These are phyloP conservation scores for Elysia chlorotica DNA, from an alignment of 1,140 invertebrate species.

Conservation along the genomic window DNA sequence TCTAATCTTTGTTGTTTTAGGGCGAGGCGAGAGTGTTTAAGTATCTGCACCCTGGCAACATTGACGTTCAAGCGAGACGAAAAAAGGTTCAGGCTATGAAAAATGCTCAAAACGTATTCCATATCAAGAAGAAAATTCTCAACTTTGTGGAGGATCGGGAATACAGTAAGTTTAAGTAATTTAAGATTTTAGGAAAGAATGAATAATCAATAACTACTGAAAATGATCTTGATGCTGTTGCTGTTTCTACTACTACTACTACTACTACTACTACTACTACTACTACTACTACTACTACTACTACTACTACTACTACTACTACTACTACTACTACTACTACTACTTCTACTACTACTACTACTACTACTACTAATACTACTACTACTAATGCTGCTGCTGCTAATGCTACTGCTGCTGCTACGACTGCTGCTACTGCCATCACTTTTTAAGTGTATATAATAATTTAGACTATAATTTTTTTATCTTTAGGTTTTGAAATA, in stretches of 20 bases:
- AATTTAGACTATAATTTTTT: no score
- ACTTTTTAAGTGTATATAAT: no score
- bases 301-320: background rate
- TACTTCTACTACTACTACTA: background rate
- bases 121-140: slow-evolving; percentile 47
- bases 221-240: no score
- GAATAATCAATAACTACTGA: no score
- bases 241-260: background rate
- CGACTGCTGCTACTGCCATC: no score
- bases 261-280: background rate
- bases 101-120: slow-evolving; percentile 43
- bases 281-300: background rate
- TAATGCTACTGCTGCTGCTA: no score
- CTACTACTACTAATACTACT: background rate
- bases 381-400: background rate
- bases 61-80: slow-evolving; percentile 44
- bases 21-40: slow-evolving; percentile 54
- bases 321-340: background rate
- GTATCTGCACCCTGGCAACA: slow-evolving; percentile 41
- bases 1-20: no score
- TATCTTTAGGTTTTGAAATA: no score
- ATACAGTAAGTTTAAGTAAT: slow-evolving; percentile 33
- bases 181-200: background rate
- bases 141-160: slow-evolving; percentile 52
- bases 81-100: slow-evolving; percentile 47